Conservation (phyloP, 2,113 vertebrate species). For the Riparia riparia region DNA sequence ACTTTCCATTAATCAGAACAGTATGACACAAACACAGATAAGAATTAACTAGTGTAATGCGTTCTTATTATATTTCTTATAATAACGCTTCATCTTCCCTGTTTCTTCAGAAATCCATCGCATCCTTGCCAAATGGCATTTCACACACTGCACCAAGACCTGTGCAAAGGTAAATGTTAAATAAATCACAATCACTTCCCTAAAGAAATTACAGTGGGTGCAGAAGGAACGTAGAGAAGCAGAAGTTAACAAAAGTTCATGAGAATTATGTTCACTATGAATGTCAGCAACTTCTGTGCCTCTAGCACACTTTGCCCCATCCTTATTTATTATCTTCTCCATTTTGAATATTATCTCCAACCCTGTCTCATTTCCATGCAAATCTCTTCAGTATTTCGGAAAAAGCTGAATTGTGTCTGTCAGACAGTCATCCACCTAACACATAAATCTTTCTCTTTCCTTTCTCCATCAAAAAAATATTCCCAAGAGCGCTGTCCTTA, state of each 20-base stretch:
- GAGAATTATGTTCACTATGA: not conserved
- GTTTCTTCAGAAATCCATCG: not conserved
- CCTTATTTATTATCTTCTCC: not conserved
- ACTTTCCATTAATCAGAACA: not conserved
- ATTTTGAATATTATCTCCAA: not conserved
- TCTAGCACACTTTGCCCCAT: not conserved
- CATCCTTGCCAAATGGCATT: not conserved
- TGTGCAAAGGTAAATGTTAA: not conserved
- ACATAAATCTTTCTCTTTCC: not conserved
- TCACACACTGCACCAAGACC: not conserved
- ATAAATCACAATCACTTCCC: not conserved
- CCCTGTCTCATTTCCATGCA: not conserved
- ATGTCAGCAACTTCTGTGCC: not conserved
- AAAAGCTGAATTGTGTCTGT: not conserved
- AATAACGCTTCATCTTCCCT: not conserved
- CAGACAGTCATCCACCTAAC: not conserved
- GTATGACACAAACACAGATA: not conserved
- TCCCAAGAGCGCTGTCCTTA: not conserved
- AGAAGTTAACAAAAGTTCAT: not conserved
- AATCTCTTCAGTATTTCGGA: not conserved
- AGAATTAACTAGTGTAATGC: not conserved
- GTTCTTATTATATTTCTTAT: not conserved
- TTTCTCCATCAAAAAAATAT: slow-evolving; percentile 12
- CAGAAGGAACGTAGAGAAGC: not conserved
- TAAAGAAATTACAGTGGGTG: not conserved